Evolutionary conservation across 2,888 invertebrate genomes (phyloP).

Genomic region (Imbricaverruca yamaguchii): DNA sequence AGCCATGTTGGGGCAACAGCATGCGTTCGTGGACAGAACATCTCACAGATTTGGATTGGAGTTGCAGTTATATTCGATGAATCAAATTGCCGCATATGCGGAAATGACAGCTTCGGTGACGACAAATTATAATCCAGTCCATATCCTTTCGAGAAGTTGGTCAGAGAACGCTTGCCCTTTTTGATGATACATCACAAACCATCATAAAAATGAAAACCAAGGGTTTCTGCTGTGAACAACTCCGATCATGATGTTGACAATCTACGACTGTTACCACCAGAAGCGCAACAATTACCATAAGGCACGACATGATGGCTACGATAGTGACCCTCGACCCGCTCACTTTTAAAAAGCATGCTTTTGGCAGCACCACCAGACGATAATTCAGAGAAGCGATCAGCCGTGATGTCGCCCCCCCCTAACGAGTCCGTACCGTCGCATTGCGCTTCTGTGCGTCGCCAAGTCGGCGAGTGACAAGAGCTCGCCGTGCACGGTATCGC

Average conservation of each 20-base stretch:
- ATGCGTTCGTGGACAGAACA: background rate
- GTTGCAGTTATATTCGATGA: no score
- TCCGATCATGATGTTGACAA: background rate
- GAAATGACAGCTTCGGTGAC: no score
- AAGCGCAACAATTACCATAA: background rate
- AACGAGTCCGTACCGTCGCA: no score
- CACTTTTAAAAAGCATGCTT: no score
- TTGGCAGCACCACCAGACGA: no score
- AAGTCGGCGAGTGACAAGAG: background rate
- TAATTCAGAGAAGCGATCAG: no score
- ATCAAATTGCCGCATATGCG: no score
- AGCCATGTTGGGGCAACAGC: background rate
- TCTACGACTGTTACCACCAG: background rate
- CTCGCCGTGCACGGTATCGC: no score
- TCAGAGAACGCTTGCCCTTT: background rate
- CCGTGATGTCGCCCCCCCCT: no score
- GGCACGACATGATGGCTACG: background rate
- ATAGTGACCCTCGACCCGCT: no score
- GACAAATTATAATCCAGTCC: background rate
- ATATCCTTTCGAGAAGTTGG: background rate
- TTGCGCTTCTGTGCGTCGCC: background rate
- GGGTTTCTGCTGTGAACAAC: background rate
- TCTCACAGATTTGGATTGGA: background rate
- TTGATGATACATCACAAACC: background rate
- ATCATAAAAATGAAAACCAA: background rate